Conservation (phyloP, 2,113 vertebrate species). For the Etheostoma spectabile region DNA sequence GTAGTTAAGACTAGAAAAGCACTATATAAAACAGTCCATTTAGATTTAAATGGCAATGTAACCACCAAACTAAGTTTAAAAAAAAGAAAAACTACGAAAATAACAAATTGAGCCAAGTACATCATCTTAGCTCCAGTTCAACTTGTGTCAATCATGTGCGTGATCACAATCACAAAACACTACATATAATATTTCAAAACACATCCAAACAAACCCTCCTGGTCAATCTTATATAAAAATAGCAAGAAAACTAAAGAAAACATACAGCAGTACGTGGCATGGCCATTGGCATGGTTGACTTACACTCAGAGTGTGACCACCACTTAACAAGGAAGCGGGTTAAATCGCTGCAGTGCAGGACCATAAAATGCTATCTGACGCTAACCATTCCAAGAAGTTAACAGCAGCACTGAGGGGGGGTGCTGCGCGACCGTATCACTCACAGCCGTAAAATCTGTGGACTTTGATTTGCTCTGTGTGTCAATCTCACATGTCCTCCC, state of each 20-base stretch:
- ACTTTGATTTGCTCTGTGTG: slow-evolving; percentile 32
- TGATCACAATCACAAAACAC: not conserved
- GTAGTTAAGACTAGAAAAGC: too few relatives aligned
- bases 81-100: too few relatives aligned
- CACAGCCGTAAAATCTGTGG: slow-evolving; percentile 23
- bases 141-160: not conserved
- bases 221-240: not conserved
- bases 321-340: slow-evolving; percentile 34
- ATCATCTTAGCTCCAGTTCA: not conserved
- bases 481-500: not conserved
- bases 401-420: slow-evolving; percentile 10
- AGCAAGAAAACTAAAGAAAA: not conserved
- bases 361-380: slow-evolving; percentile 38
- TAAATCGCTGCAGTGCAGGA: slow-evolving; percentile 5
- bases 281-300: too few relatives aligned
- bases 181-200: not conserved
- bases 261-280: slow-evolving; percentile 6
- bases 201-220: not conserved
- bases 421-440: not conserved
- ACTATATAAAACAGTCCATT: too few relatives aligned
- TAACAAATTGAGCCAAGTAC: not conserved
- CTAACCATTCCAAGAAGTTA: slow-evolving; percentile 25
- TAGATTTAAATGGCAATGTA: too few relatives aligned
- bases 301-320: slow-evolving; percentile 22
- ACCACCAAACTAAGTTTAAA: too few relatives aligned